phyloP scores from a whole-genome alignment of 1,140 invertebrate genomes.

The Lanistes nyassanus region DNA sequence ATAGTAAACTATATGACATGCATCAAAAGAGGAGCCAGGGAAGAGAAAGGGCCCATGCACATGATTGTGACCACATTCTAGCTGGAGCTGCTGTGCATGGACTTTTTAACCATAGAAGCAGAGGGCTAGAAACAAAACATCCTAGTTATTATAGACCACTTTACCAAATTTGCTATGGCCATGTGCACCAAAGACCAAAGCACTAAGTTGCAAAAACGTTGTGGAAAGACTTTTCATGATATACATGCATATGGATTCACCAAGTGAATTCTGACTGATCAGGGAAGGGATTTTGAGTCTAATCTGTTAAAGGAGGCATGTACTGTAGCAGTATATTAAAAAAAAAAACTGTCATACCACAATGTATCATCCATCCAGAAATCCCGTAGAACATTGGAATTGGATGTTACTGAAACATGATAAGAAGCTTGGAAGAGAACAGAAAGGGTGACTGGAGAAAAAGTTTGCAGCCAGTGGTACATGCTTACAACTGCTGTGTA shows the following conservation, averaged over 20 bases:
- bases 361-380: slow-evolving; percentile 29
- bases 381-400: slow-evolving; percentile 31
- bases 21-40: background rate
- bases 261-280: slow-evolving; percentile 27
- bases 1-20: background rate
- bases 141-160: slow-evolving; percentile 13
- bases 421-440: too few species aligned
- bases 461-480: too few species aligned
- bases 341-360: slow-evolving; percentile 28
- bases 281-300: slow-evolving; percentile 28
- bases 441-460: too few species aligned
- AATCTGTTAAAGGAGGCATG: slow-evolving; percentile 33
- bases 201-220: slow-evolving; percentile 3
- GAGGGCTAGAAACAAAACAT: slow-evolving; percentile 14
- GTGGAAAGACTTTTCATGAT: slow-evolving; percentile 1
- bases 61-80: background rate
- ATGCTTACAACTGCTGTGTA: too few species aligned
- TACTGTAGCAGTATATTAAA: slow-evolving; percentile 20
- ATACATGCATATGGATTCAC: slow-evolving; percentile 33
- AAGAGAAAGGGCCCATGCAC: background rate
- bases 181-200: slow-evolving; percentile 10
- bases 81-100: slow-evolving; percentile 4
- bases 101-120: slow-evolving; percentile 16
- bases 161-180: slow-evolving; percentile 9
- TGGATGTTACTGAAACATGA: slow-evolving; percentile 23